phyloP scores from a whole-genome alignment of 2,113 vertebrate genomes.

The Epinephelus cyanopodus region DNA sequence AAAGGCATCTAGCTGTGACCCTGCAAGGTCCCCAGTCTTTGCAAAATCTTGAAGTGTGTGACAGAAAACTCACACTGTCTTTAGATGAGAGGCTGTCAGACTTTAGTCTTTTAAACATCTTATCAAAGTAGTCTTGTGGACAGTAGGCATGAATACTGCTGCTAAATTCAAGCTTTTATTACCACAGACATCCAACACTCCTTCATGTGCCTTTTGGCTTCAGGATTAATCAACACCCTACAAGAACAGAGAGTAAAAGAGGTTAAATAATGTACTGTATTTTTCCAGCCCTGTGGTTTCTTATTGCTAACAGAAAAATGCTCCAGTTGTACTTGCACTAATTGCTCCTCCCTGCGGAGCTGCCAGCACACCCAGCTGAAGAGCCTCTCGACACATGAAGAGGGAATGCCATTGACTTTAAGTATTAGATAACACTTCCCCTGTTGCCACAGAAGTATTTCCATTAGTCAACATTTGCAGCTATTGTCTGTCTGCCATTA shows the following conservation, averaged over 20 bases:
- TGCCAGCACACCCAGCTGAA: constrained; percentile 41
- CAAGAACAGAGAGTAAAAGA: neutral
- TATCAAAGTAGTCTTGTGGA: no score
- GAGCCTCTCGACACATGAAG: constrained; percentile 40
- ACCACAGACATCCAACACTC: neutral
- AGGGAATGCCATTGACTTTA: constrained; percentile 35
- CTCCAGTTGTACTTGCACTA: constrained; percentile 47
- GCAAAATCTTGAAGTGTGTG: no score
- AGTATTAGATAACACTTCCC: constrained; percentile 19
- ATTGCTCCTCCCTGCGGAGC: constrained; percentile 56
- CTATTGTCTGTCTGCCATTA: neutral
- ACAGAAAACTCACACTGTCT: no score
- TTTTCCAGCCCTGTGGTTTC: constrained; percentile 2
- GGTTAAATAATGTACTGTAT: constrained; percentile 17
- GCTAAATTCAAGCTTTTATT: neutral
- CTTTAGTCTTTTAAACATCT: no score
- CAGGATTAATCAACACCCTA: neutral
- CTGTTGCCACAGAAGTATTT: constrained; percentile 44
- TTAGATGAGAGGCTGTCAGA: no score
- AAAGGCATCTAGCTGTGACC: no score
- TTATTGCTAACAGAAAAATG: constrained; percentile 12
- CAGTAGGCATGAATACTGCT: neutral
- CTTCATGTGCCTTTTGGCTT: neutral
- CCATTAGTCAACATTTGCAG: constrained; percentile 46
- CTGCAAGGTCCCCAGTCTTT: no score